Conservation (phyloP, 2,888 invertebrate genomes). For the Chloromyia formosa region DNA sequence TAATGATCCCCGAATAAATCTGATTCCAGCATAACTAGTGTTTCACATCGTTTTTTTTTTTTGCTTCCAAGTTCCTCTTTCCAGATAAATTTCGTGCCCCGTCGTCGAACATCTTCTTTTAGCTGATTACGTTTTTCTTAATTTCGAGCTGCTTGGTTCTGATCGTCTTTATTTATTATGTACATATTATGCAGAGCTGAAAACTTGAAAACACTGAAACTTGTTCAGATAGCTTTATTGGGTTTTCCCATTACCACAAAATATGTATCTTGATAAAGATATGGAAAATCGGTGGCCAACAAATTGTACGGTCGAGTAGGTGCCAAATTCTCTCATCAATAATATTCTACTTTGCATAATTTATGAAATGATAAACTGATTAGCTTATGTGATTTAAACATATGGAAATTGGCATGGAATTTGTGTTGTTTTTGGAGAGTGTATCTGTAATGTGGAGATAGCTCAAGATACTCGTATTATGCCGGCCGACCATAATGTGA, state of each 20-base stretch:
- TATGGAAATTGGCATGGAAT: neutral
- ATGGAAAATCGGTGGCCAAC: neutral
- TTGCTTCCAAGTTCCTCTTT: too few species aligned
- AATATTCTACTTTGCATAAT: constrained; percentile 21
- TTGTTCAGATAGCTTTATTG: constrained; percentile 6
- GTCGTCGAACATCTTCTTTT: constrained; percentile 13
- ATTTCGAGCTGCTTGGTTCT: neutral
- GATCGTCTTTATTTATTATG: constrained; percentile 8
- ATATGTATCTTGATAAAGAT: constrained; percentile 8
- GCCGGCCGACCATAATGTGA: too few species aligned
- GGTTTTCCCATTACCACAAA: constrained; percentile 6
- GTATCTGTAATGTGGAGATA: too few species aligned
- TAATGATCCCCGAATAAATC: constrained; percentile 24
- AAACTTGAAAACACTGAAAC: neutral
- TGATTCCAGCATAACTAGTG: neutral
- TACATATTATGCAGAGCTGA: neutral
- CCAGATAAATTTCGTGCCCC: neutral
- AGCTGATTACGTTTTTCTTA: constrained; percentile 22
- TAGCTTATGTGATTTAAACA: neutral
- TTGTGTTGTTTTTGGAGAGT: too few species aligned
- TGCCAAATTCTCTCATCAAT: too few species aligned
- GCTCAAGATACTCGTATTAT: too few species aligned
- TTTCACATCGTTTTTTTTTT: too few species aligned
- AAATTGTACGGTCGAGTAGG: too few species aligned
- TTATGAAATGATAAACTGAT: constrained; percentile 23